A percentile compares a stretch with the other conserved stretches of the same genome.
Evolutionary conservation across 2,888 invertebrate genomes (phyloP).

Genomic region (Platynereis dumerilii): DNA sequence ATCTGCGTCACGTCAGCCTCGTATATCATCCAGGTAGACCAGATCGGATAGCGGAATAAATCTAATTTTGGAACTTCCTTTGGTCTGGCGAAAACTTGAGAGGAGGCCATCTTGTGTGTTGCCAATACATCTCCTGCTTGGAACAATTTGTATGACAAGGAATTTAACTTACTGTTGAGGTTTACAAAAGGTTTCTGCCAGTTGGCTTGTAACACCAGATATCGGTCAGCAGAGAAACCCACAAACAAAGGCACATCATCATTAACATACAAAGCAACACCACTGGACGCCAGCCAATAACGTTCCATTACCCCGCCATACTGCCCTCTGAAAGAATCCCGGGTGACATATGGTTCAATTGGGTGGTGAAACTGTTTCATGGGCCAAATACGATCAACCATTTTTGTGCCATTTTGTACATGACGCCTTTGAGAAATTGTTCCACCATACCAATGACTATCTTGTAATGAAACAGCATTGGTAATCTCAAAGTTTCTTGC

Average conservation of each 20-base stretch:
- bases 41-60: constrained; percentile 70
- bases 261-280: constrained; percentile 73
- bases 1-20: constrained; percentile 68
- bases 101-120: constrained; percentile 5
- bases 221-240: constrained; percentile 72
- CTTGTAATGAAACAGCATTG: too few species aligned
- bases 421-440: too few species aligned
- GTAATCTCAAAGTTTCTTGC: too few species aligned
- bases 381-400: constrained; percentile 78
- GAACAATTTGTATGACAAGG: constrained; percentile 11
- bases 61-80: constrained; percentile 10
- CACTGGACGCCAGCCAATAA: constrained; percentile 73
- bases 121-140: background rate
- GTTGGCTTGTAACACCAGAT: constrained; percentile 24
- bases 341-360: constrained; percentile 49
- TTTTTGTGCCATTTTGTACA: too few species aligned
- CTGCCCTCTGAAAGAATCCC: constrained; percentile 38
- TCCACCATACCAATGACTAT: too few species aligned
- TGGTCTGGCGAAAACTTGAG: constrained; percentile 5
- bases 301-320: constrained; percentile 63
- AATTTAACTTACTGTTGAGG: background rate
- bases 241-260: constrained; percentile 76
- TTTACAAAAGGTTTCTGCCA: constrained; percentile 1
- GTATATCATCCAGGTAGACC: constrained; percentile 85
- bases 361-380: constrained; percentile 67